phyloP scores from a whole-genome alignment of 2,797 vertebrate genomes.

The Euthynnus affinis region DNA sequence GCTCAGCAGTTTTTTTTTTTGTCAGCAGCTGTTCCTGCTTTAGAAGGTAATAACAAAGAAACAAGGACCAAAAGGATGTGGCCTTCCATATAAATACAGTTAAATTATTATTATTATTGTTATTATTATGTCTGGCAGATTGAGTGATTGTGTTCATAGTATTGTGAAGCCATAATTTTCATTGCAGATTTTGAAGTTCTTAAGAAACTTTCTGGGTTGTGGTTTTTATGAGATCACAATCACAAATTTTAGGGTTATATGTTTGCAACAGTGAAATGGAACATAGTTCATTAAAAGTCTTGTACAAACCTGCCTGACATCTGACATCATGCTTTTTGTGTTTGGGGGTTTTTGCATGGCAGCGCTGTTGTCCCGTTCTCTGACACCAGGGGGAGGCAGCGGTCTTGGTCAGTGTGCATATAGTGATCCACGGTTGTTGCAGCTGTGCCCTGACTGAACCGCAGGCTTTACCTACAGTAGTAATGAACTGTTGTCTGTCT shows the following conservation, averaged over 20 bases:
- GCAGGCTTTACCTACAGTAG: conserved; percentile 28
- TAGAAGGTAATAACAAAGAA: conserved; percentile 30
- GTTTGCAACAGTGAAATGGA: background rate
- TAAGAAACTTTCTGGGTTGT: background rate
- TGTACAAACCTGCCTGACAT: background rate
- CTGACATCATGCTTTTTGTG: background rate
- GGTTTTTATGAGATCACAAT: background rate
- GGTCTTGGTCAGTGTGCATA: background rate
- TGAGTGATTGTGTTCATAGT: background rate
- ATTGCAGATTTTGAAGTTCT: background rate
- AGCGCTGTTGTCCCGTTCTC: conserved; percentile 33
- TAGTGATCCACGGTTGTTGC: conserved; percentile 6
- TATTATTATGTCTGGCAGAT: conserved; percentile 3
- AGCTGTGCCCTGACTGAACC: conserved; percentile 30
- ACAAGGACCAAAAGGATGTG: conserved; percentile 39
- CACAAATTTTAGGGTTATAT: background rate
- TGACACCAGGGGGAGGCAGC: conserved; percentile 74
- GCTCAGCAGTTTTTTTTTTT: conserved; percentile 32
- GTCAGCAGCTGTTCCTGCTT: conserved; percentile 31
- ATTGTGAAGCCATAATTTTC: background rate
- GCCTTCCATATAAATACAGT: conserved; percentile 10
- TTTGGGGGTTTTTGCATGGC: background rate
- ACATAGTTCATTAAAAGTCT: background rate
- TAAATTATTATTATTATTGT: too few relatives aligned
- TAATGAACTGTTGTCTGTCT: conserved; percentile 50